Percentiles rank a stretch among this genome's conserved stretches.
Conservation (phyloP, 2,888 invertebrate genomes). For the Prenolepis imparis region DNA sequence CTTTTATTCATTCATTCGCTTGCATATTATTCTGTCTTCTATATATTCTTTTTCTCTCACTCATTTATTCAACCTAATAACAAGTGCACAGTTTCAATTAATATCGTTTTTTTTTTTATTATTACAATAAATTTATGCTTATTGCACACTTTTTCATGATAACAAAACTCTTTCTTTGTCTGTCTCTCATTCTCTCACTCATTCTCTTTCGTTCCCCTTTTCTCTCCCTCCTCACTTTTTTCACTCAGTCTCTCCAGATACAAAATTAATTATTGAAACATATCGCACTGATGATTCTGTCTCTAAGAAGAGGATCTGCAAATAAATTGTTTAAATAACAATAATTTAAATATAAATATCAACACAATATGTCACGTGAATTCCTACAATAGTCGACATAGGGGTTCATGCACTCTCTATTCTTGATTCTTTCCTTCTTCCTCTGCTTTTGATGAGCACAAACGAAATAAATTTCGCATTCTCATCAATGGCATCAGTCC, state of each 20-base stretch:
- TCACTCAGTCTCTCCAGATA: conserved; percentile 78
- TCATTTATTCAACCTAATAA: conserved; percentile 71
- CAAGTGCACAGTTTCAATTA: conserved; percentile 82
- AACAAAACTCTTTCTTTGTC: conserved; percentile 76
- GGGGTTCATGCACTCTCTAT: conserved; percentile 46
- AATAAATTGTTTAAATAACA: conserved; percentile 81
- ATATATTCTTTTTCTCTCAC: background rate
- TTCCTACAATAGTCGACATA: conserved; percentile 75
- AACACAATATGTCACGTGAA: conserved; percentile 79
- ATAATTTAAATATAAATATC: conserved; percentile 85
- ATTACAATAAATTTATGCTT: conserved; percentile 84
- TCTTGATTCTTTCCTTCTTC: conserved; percentile 21
- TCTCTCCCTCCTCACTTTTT: background rate
- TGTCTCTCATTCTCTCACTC: conserved; percentile 49
- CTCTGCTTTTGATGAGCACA: conserved; percentile 36
- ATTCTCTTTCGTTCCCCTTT: conserved; percentile 57
- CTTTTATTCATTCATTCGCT: conserved; percentile 42
- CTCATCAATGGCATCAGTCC: conserved; percentile 28
- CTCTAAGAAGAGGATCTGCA: conserved; percentile 80
- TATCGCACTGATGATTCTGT: conserved; percentile 75
- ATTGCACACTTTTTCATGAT: conserved; percentile 84
- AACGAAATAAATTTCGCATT: conserved; percentile 38
- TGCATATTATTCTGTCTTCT: conserved; percentile 1
- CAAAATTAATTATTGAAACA: conserved; percentile 80
- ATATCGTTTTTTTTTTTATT: conserved; percentile 82